Base-by-base conservation (phyloP, 2,888 invertebrate genomes). In the Antheraea yamamai region DNA sequence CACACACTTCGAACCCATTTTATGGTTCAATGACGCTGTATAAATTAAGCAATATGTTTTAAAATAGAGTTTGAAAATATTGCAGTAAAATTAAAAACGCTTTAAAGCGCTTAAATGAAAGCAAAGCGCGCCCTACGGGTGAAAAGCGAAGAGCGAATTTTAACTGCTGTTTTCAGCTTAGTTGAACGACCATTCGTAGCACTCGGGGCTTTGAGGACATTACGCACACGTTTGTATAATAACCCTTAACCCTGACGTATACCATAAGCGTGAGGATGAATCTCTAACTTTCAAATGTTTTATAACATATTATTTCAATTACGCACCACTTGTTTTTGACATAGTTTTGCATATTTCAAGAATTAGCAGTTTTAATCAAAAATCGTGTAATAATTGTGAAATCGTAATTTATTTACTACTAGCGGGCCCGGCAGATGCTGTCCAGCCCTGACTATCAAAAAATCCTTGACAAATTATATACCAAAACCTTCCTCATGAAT, bases 151-250 rank as follows among this genome's bases (percentile, higher is more conserved):
- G 39, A 39, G 70, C 35, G 70, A 70, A 70, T 70, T 75, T 75
- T 75, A 75, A 75, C 74, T 71, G 72, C 51, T 61, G 61, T 75
- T 75, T 47, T 20, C 47, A 72, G 73, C 58, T 73, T 70, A 75
- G 76, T 68, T 68, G 55, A 75, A 75, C 66, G 58, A 55, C 68
- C 75, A 73, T 75, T 73, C 73, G 14, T 55, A 75, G 73, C 75
- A 75, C 75, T 75, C 82, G 74, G 47, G 70, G 70, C 83, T 84
- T 81, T 84, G 86, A 86, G 87, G 90, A 89, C 90, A 88, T 91
- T 91, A 91, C 82, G 80, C 78, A 82, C 88, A 89, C 89, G 88
- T 90, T 90, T 87, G 88, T 89, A 86, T 91, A 90, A 91, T 91
- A 89, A 61, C 73, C 77, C 75, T 79, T 72, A 74, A 79, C 81